phyloP scores from a whole-genome alignment of 1,140 invertebrate species.

The Ridgeia piscesae region DNA sequence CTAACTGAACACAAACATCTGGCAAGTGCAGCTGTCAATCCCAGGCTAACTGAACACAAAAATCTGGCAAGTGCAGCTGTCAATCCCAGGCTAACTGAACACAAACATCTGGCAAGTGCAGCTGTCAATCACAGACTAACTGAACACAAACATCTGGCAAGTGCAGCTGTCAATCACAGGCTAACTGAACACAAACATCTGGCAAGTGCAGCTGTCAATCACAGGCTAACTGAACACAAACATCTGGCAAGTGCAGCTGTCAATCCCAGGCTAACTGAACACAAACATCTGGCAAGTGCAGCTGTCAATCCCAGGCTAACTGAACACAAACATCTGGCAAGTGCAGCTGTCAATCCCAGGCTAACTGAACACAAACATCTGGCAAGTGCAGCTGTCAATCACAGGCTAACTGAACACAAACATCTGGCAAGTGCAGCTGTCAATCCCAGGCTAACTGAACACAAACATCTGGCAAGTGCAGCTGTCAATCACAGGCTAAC shows the following conservation, averaged over 20 bases:
- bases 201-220: neutral
- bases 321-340: neutral
- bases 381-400: neutral
- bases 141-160: neutral
- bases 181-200: neutral
- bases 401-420: neutral
- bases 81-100: neutral
- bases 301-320: neutral
- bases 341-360: neutral
- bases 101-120: neutral
- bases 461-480: neutral
- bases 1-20: neutral
- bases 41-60: neutral
- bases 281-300: neutral
- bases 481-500: neutral
- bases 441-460: neutral
- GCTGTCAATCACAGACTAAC: neutral
- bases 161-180: neutral
- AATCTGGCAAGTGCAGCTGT: neutral
- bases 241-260: neutral
- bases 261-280: neutral
- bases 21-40: neutral
- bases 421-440: neutral
- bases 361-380: neutral
- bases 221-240: neutral